phyloP scores from a whole-genome alignment of 2,888 invertebrate species.

The Pyralis farinalis region DNA sequence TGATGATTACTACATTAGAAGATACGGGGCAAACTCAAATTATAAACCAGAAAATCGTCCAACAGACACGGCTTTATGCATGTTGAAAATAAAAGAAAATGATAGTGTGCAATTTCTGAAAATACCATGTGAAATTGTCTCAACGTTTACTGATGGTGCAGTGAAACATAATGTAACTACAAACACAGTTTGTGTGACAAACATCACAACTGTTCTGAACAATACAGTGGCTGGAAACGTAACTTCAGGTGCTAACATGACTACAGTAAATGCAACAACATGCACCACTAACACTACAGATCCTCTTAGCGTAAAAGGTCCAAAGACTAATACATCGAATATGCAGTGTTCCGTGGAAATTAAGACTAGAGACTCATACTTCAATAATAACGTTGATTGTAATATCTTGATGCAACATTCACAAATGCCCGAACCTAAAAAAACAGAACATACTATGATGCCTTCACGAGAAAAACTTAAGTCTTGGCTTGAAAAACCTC shows the following conservation, averaged over 20 bases:
- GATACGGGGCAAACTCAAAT: conserved; percentile 37
- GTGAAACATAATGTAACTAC: conserved; percentile 23
- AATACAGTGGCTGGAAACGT: not conserved
- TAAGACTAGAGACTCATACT: conserved; percentile 36
- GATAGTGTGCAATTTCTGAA: conserved; percentile 43
- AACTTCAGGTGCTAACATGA: conserved; percentile 11
- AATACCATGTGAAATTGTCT: conserved; percentile 71
- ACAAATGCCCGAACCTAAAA: conserved; percentile 52
- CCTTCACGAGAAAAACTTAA: conserved; percentile 53
- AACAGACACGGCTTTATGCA: conserved; percentile 47
- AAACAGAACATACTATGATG: conserved; percentile 29
- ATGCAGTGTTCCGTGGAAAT: conserved; percentile 61
- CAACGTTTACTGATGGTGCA: conserved; percentile 58
- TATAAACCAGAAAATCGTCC: conserved; percentile 26
- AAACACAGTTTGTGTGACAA: conserved; percentile 46
- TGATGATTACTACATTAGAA: conserved; percentile 59
- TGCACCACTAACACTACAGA: conserved; percentile 44
- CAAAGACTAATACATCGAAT: conserved; percentile 34
- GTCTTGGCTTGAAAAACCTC: conserved; percentile 57
- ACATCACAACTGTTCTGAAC: conserved; percentile 18
- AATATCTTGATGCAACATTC: conserved; percentile 48
- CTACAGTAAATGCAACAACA: conserved; percentile 33
- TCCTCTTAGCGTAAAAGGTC: conserved; percentile 51
- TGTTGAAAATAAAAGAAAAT: conserved; percentile 54
- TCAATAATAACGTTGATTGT: conserved; percentile 52